Base-by-base conservation (phyloP, 2,113 vertebrate genomes). In the Rhineura floridana region DNA sequence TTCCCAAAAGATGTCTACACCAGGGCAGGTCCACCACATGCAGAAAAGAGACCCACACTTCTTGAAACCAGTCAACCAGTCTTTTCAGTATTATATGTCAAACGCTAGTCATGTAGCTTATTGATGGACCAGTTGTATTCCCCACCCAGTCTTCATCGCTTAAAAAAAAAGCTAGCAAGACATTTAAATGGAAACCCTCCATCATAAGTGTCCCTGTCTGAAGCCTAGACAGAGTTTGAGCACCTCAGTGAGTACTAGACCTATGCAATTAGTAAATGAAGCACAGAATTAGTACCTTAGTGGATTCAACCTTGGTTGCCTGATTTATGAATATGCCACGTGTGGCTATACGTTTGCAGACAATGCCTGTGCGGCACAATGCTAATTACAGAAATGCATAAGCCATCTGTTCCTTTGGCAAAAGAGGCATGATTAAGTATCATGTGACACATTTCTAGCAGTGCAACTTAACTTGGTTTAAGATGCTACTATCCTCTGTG, bases 281-380 rank as follows among this genome's bases (percentile, higher is more conserved):
- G 79, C 30, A 75, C 44, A 76, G 69, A 48, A 65, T 52, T 75
- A 65, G 25, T 83, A 76, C 59, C 46, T 65, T 73, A 48, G 69
- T 3, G 19, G 21, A 82, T 65, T 65, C 80, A 76, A 28, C 70
- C 79, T 88, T 76, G 80, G 70, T 63, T 82, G 86, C 52, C 70
- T 81, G 52, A 88, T 88, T 83, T 83, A 88, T 65, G 86, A 88
- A 50, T 76, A 76, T 76, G 70, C 44, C 42, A 75, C 55, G 76
- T 76, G 87, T 88, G 80, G 70, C 70, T 81, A 4, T 76, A 88
- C 50, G 80, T 83, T 88, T 88, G 80, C 80, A 88, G 87, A 88
- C 81, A 88, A 65, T 76, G 80, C 42, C 70, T 50, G 44, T 52
- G 55, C 75, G 80, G 70, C 70, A 76, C 17, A 65, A 50, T 25